Percentiles rank a stretch among this genome's conserved stretches.
phyloP scores from a whole-genome alignment of 2,888 invertebrate species.

The Cylloceria caligata region DNA sequence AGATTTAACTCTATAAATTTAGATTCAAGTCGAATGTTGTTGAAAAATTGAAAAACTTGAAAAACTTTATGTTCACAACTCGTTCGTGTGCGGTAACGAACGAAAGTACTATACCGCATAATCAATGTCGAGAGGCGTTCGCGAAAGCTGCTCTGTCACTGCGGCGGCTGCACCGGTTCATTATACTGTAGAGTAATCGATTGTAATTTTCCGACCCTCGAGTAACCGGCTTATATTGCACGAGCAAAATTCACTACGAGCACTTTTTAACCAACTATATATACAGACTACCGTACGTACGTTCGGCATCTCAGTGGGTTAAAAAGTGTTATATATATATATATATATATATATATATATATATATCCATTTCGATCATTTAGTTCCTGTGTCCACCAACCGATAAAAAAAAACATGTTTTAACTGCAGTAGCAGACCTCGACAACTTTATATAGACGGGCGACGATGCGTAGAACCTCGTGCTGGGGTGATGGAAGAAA shows the following conservation, averaged over 20 bases:
- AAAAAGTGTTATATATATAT: too few species aligned
- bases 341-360: neutral
- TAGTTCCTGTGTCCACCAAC: neutral
- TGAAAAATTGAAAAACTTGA: too few species aligned
- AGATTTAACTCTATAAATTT: too few species aligned
- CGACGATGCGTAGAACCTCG: conserved; percentile 35
- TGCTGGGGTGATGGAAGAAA: conserved; percentile 52
- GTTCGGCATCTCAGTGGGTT: too few species aligned
- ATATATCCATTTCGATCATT: conserved; percentile 1
- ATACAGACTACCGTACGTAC: too few species aligned
- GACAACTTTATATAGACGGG: neutral
- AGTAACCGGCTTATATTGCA: conserved; percentile 27
- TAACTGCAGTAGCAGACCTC: neutral
- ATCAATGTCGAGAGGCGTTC: conserved; percentile 4
- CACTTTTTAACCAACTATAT: too few species aligned
- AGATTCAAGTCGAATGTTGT: too few species aligned
- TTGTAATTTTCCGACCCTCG: conserved; percentile 54
- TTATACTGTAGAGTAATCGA: conserved; percentile 56
- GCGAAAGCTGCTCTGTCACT: conserved; percentile 7
- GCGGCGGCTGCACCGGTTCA: conserved; percentile 4
- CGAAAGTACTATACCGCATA: neutral
- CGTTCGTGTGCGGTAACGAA: neutral
- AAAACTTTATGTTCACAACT: too few species aligned
- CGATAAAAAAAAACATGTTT: conserved; percentile 21
- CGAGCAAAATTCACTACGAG: neutral